Base-by-base conservation (phyloP, 2,888 invertebrate genomes). In the Lycophotia porphyrea region DNA sequence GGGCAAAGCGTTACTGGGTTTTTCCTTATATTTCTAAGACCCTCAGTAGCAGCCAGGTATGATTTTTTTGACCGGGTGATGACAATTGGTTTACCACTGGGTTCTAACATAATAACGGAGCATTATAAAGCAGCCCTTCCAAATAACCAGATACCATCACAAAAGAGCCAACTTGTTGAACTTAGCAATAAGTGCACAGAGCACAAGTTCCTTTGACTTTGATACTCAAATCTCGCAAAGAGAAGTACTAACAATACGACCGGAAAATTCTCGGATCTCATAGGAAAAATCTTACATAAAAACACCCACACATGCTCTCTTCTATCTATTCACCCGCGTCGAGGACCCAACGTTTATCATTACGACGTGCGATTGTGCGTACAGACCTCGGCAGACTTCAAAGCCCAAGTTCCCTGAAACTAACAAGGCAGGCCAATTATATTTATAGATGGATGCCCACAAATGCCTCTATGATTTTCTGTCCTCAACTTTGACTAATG, bases 371-470 rank as follows among this genome's bases (percentile, higher is more conserved):
- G 80, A 81, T 88, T 86, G 79, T 76, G 87, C 88, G 87, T 80
- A 76, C 69, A 66, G 74, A 85, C 52, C 69, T 79, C 83, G 76
- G 72, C 71, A 78, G 80, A 88, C 90, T 91, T 94, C 94, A 95
- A 95, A 95, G 92, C 84, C 79, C 74, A 90, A 94, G 91, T 91
- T 90, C 89, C 88, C 89, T 92, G 88, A 89, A 91, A 92, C 92
- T 93, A 93, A 92, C 91, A 90, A 92, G 92, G 90, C 89, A 84
- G 82, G 88, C 93, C 94, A 95, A 95, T 95, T 95, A 94, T 95
- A 94, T 95, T 95, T 92, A 94, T 93, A 95, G 94, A 93, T 91
- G 94, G 90, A 84, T 91, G 94, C 93, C 91, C 91, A 87, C 89
- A 90, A 93, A 92, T 91, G 81, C 78, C 84, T 84, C 52, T 71